Evolutionary conservation across 2,113 vertebrate genomes (phyloP), one percentile per base, ranked within the genome.

Genomic region (Ptilonorhynchus violaceus): DNA sequence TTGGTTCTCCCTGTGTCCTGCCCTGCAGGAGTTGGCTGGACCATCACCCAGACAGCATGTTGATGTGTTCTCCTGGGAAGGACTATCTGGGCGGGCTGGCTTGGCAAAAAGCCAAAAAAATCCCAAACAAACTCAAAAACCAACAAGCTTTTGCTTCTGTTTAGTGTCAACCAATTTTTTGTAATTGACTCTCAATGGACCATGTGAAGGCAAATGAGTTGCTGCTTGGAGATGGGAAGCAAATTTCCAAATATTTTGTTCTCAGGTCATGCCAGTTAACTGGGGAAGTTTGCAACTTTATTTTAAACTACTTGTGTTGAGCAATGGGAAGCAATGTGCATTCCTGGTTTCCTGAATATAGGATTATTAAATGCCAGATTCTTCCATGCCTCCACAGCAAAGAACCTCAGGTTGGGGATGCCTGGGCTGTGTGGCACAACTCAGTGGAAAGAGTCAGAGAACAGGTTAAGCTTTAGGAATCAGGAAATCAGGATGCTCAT

Each of bases 21-120:
- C 37, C 17, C 47, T 67, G 28, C 28, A 53, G 22, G 56, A 59
- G 13, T 6, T 85, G 74, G 13, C 70, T 75, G 60, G n/a, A n/a
- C 60, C 2, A 1, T 60, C 31, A 41, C 35, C 33, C 55, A 62
- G 27, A 8, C 8, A 39, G 14, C 9, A 4, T 2, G 0, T 4
- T 74, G 46, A 37, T 78, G 17, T 49, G 33, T n/a, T 19, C 50
- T 68, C 62, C 35, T 58, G 37, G 42, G 66, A 62, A 35, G 62
- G 47, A 19, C 28, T 69, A 0, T 39, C 37, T 41, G 33, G 46
- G 13, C 41, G 46, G 85, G 31, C 28, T 68, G 55, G 7, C 9
- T 47, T 69, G 50, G 59, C 23, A 81, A 72, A 70, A 50, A 11
- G 7, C 33, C 30, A 75, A 69, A 35, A 13, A 6, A 25, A 42